phyloP scores from a whole-genome alignment of 2,113 vertebrate genomes.

The Peucedramus taeniatus region DNA sequence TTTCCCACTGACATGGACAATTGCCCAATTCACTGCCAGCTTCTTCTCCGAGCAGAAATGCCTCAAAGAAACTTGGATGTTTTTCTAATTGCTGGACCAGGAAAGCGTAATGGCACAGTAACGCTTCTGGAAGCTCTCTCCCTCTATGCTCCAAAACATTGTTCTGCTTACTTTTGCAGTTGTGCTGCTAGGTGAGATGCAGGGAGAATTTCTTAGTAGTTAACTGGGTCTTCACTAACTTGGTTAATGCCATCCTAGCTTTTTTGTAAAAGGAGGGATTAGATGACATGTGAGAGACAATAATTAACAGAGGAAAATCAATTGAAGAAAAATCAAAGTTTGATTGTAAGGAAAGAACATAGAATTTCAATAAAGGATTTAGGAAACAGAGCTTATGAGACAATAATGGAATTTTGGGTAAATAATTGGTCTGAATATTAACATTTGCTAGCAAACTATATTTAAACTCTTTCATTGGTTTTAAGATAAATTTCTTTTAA shows the following conservation, averaged over 20 bases:
- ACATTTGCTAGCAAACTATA: not conserved
- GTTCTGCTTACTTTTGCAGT: fast-evolving
- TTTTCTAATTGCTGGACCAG: not conserved
- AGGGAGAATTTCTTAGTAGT: not conserved
- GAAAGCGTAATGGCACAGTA: not conserved
- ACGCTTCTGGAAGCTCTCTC: not conserved
- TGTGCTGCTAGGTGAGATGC: not conserved
- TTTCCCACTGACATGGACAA: not conserved
- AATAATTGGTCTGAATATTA: not conserved
- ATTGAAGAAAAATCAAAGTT: not conserved
- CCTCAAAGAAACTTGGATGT: not conserved
- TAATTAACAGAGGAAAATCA: not conserved
- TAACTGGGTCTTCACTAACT: not conserved
- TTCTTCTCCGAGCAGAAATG: not conserved
- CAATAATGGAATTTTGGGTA: not conserved
- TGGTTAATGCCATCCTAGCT: not conserved
- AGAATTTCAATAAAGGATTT: not conserved
- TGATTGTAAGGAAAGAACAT: not conserved
- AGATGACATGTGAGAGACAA: not conserved
- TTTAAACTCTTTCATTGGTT: not conserved
- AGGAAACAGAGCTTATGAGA: not conserved
- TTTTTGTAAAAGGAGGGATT: not conserved
- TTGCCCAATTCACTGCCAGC: not conserved
- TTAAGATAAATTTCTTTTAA: not conserved
- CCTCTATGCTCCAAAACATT: not conserved